phyloP scores from a whole-genome alignment of 2,113 vertebrate genomes.

The Alosa alosa region DNA sequence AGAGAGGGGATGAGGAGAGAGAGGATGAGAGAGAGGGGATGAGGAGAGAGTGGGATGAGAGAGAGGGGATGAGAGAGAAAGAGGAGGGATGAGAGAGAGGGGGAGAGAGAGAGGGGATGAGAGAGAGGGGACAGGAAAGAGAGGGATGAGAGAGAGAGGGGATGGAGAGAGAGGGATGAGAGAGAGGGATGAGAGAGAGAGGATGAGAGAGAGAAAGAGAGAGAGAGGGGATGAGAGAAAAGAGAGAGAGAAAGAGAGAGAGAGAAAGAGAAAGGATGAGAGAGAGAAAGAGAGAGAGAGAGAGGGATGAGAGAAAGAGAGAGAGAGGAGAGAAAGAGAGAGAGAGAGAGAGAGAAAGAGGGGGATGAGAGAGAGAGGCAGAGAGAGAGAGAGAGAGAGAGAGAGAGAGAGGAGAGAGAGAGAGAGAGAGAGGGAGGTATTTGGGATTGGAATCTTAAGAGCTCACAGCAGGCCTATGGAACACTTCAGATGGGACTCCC shows the following conservation, averaged over 20 bases:
- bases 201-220: neutral
- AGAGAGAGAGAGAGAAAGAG: neutral
- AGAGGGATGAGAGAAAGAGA: neutral
- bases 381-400: neutral
- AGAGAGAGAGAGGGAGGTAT: neutral
- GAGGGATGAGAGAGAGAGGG: too few species aligned
- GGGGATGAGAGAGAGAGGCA: neutral
- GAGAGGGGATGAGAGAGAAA: too few species aligned
- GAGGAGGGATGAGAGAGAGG: neutral
- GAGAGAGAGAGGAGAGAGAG: neutral
- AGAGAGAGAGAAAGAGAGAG: neutral
- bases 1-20: too few species aligned
- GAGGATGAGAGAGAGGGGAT: too few species aligned
- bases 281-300: neutral
- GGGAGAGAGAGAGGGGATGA: neutral
- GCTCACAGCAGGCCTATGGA: constrained; percentile 34
- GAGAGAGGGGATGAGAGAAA: neutral
- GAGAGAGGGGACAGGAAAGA: too few species aligned
- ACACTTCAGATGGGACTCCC: constrained; percentile 36
- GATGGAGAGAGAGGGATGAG: neutral
- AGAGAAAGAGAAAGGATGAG: neutral
- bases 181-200: constrained; percentile 4
- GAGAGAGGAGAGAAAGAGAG: neutral
- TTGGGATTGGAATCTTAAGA: constrained; percentile 28
- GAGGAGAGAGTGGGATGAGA: constrained; percentile 22